These are phyloP conservation scores for Epizoanthus ramosus DNA, from an alignment of 92 coral and sea anemone species.

Conservation along the genomic window DNA sequence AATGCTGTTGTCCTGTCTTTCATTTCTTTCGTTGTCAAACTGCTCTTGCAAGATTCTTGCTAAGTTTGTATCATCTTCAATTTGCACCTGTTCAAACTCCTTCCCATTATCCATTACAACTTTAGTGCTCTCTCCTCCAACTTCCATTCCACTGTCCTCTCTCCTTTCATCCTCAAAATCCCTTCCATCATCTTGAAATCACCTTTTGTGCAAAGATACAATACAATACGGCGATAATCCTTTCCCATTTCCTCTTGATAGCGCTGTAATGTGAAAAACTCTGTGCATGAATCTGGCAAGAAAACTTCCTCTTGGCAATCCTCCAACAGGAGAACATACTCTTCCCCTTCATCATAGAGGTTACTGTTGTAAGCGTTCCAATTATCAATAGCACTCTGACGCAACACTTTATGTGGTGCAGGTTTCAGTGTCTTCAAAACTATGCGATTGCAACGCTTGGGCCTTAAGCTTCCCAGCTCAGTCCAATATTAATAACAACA, in stretches of 20 bases:
- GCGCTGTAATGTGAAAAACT: conserved; percentile 32
- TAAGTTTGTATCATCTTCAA: background rate
- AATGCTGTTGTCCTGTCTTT: background rate
- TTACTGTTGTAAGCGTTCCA: conserved; percentile 46
- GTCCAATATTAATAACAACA: conserved; percentile 45
- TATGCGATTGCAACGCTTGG: conserved; percentile 37
- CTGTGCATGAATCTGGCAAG: conserved; percentile 49
- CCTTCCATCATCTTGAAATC: conserved; percentile 13
- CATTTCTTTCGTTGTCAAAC: background rate
- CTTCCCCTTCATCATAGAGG: conserved; percentile 41
- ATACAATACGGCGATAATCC: conserved; percentile 43
- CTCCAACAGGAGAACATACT: conserved; percentile 42
- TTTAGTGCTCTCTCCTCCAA: background rate
- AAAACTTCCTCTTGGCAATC: conserved; percentile 52
- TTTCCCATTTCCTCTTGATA: conserved; percentile 56
- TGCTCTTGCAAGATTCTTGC: background rate
- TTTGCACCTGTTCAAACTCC: conserved; percentile 10
- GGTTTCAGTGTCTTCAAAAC: conserved; percentile 7
- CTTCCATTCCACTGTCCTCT: background rate
- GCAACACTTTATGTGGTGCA: background rate
- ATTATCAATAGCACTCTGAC: conserved; percentile 35
- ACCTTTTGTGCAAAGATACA: conserved; percentile 45
- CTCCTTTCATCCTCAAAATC: too few relatives aligned
- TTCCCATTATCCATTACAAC: background rate
- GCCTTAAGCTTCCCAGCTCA: conserved; percentile 32